phyloP scores from a whole-genome alignment of 1,140 invertebrate species.

The Aricia agestis region DNA sequence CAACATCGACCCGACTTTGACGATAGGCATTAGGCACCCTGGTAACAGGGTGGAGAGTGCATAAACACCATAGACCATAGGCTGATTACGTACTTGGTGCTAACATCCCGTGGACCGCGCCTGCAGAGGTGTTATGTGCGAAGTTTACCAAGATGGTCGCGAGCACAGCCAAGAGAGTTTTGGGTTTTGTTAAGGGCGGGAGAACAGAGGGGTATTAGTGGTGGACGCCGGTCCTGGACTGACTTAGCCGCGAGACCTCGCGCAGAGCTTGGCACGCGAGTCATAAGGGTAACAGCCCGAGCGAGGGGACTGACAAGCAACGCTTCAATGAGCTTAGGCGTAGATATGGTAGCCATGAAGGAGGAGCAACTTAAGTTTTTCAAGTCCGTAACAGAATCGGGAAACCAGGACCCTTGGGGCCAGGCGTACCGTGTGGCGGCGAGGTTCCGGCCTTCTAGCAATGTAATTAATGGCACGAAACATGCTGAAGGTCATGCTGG shows the following conservation, averaged over 20 bases:
- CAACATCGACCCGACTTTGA: conserved; percentile 4
- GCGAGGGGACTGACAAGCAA: conserved; percentile 15
- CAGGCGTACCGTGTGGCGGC: conserved; percentile 33
- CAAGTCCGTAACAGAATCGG: conserved; percentile 28
- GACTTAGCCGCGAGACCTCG: conserved; percentile 10
- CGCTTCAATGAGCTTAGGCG: conserved; percentile 13
- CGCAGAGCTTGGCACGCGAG: conserved; percentile 31
- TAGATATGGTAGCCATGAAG: conserved; percentile 23
- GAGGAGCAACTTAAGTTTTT: conserved; percentile 27
- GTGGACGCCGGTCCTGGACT: conserved; percentile 34
- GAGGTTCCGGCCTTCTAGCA: conserved; percentile 23
- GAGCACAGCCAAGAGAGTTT: conserved; percentile 19
- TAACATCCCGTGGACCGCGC: neutral
- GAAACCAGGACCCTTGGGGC: conserved; percentile 39
- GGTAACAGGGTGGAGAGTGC: conserved; percentile 16
- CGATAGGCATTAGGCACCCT: conserved; percentile 8
- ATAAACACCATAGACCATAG: neutral
- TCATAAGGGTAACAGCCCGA: conserved; percentile 16
- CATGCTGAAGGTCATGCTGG: conserved; percentile 25
- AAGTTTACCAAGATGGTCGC: conserved; percentile 19
- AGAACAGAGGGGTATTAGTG: conserved; percentile 30
- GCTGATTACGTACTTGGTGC: neutral
- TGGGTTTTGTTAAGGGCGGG: neutral
- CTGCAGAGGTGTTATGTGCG: conserved; percentile 7
- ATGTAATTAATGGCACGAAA: conserved; percentile 29